phyloP scores from a whole-genome alignment of 2,113 vertebrate genomes.

The Laticauda laticaudata region DNA sequence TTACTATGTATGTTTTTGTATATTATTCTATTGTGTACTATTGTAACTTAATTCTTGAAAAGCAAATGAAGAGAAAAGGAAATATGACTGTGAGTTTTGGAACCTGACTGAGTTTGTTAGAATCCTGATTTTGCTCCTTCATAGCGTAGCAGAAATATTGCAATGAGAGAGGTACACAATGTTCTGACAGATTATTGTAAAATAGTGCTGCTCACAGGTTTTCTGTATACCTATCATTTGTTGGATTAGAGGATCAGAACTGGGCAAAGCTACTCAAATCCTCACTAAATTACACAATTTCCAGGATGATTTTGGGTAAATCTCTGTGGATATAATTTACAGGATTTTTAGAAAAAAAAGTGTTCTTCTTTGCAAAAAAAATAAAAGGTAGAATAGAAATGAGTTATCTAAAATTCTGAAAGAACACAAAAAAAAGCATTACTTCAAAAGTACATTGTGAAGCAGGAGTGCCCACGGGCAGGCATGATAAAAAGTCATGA shows the following conservation, averaged over 20 bases:
- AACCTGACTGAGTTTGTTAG: neutral
- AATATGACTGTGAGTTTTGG: neutral
- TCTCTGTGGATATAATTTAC: neutral
- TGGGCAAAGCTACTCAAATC: neutral
- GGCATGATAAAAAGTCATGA: neutral
- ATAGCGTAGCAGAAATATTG: neutral
- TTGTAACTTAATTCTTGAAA: neutral
- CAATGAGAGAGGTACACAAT: neutral
- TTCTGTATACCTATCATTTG: neutral
- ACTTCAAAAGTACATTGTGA: neutral
- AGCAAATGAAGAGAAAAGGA: neutral
- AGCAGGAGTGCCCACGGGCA: neutral
- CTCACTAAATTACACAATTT: neutral
- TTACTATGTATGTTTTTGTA: too few species aligned
- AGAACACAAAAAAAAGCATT: neutral
- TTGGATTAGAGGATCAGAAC: neutral
- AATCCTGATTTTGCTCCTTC: neutral
- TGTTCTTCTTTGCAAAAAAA: neutral
- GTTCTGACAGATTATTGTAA: neutral
- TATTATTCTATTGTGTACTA: neutral
- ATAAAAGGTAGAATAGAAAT: neutral
- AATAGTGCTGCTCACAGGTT: neutral
- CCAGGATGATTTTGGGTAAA: neutral
- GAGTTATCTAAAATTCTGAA: neutral
- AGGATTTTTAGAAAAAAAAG: neutral